Base-by-base conservation (phyloP, 2,797 vertebrate genomes). In the Oreonectes daqikongensis region DNA sequence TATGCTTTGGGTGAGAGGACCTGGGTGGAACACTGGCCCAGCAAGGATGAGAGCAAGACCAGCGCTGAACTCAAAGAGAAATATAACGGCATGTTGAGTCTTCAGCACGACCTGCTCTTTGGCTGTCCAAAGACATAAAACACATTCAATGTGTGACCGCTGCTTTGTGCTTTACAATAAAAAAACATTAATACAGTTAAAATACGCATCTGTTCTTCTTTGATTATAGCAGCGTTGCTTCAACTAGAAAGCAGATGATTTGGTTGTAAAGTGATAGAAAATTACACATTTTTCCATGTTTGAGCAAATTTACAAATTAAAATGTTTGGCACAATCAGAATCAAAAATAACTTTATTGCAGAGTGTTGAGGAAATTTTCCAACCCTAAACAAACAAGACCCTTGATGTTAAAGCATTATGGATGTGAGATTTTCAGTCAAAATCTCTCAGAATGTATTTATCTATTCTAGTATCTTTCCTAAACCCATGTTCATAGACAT, bases 11-110 rank as follows among this genome's bases (percentile, higher is more conserved):
- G 70, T 5, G 70, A 72, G 28, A 72, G 70, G 14, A 72, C 70
- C 0, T 72, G 57, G 70, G 9, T 72, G 28, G 70, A 72, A 44
- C 46, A 61, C 20, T 72, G 70, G 57, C 70, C 70, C 28, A 72
- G 42, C 11, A 18, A 35, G 42, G 28, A 46, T 14, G 8, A 72
- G n/a, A 72, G 70, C 40, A 17, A 72, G n/a, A 61, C 57, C 2
- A 72, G 70, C 1, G 8, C 20, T 72, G 57, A 50, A 0, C 70
- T 72, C 42, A 50, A 24, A 48, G 42, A 22, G 28, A 72, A 72
- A 35, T 63, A 72, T 5, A 1, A 72, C 1, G 70, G 70, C 70
- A 72, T 72, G 70, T 17, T 48, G 57, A 72, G 70, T 63, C 70
- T 55, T 22, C 53, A 55, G 53, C 53, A 55, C 1, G 53, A 55